Evolutionary conservation across 2,797 vertebrate species (phyloP), one percentile per base, ranked within the genome.

Genomic region (Enteromius anoplus): DNA sequence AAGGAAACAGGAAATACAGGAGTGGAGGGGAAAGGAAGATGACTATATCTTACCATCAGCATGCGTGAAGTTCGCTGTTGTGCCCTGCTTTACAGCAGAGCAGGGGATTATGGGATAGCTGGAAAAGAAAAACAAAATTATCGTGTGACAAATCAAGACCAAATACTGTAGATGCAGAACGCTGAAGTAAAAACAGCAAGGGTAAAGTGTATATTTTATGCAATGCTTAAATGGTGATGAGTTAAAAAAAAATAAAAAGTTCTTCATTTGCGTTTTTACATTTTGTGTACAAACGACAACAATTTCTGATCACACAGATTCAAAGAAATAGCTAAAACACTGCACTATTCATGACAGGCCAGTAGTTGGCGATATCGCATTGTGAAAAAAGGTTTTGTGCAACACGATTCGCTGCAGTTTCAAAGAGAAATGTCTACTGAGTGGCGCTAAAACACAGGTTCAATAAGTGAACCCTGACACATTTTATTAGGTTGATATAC

Each of bases 31-130:
- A 68, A 64, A 64, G 47, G 32, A 78, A 80, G 45, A 64, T 45
- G 21, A 66, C 65, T 21, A 49, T 4, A 34, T 71, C 76, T 69
- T 84, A 15, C 81, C 83, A 68, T 82, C 55, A 87, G 91, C 91
- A 91, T 91, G 78, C 87, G 91, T 84, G 76, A 88, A 88, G 66
- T 73, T 86, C 2, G 81, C 60, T 9, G 51, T n/a, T 58, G 81
- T 81, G 81, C 86, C 85, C 42, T 77, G 85, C 72, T 65, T 87
- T 49, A 62, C 88, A 70, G 9, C 88, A 62, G 75, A 85, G 85
- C 73, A 78, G 69, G 71, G 92, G 83, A 64, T 47, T 88, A 85
- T 79, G 85, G 85, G 88, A 83, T 11, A 89, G 88, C 86, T 91
- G 90, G 86, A 26, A 64, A 78, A 70, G 21, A 37, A 83, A 78